Conservation (phyloP, 2,888 invertebrate species). For the Drosophila merina region DNA sequence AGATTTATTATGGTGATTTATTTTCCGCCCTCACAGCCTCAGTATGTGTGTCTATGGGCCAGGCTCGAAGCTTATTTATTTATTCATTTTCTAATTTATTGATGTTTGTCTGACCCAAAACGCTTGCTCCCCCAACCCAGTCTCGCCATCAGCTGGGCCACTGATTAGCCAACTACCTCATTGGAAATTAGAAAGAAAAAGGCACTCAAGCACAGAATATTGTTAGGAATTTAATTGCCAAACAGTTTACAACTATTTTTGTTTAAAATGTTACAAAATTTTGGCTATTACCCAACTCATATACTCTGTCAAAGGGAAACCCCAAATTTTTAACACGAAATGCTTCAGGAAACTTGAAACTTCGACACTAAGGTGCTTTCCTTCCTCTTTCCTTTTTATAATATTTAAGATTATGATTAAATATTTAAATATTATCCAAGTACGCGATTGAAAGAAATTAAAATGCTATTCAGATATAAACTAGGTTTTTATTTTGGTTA, state of each 20-base stretch:
- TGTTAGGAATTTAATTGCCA: slow-evolving; percentile 12
- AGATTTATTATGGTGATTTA: slow-evolving; percentile 79
- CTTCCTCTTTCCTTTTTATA: no score
- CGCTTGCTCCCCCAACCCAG: slow-evolving; percentile 27
- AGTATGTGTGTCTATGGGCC: slow-evolving; percentile 28
- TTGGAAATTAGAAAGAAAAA: background rate
- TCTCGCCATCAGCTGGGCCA: slow-evolving; percentile 32
- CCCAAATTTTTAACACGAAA: no score
- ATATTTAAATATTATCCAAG: no score
- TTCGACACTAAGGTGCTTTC: no score
- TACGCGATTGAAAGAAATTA: background rate
- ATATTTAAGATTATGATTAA: no score
- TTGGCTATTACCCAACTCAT: no score
- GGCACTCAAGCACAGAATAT: slow-evolving; percentile 18
- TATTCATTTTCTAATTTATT: slow-evolving; percentile 80
- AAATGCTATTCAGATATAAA: background rate
- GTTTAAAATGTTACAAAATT: background rate
- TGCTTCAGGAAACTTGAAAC: no score
- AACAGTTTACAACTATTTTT: slow-evolving; percentile 4
- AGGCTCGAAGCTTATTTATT: slow-evolving; percentile 73
- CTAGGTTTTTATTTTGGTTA: background rate
- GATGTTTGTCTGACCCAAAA: slow-evolving; percentile 75
- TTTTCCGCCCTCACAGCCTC: slow-evolving; percentile 45
- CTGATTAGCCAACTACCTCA: slow-evolving; percentile 40
- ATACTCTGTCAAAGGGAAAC: background rate